phyloP scores from a whole-genome alignment of 2,113 vertebrate genomes.

The Lynx canadensis region DNA sequence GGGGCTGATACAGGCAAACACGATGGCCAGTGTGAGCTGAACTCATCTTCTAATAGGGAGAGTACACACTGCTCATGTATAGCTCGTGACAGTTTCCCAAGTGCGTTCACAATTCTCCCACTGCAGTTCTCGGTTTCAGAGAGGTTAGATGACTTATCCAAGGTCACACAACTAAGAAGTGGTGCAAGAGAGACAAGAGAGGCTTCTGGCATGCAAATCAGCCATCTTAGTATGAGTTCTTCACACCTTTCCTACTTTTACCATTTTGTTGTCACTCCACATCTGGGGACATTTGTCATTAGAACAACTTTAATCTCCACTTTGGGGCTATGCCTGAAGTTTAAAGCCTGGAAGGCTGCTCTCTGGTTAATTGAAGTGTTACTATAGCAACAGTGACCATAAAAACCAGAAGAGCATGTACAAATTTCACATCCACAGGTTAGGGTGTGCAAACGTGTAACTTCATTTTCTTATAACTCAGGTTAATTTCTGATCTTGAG shows the following conservation, averaged over 20 bases:
- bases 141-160: background rate
- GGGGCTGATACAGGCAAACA: background rate
- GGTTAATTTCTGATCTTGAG: constrained; percentile 42
- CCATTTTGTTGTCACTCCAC: background rate
- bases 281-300: background rate
- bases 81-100: background rate
- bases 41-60: background rate
- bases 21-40: background rate
- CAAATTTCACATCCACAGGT: background rate
- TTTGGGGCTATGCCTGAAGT: background rate
- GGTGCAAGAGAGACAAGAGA: background rate
- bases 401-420: background rate
- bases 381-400: constrained; percentile 14
- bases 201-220: background rate
- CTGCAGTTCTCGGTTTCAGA: background rate
- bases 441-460: constrained; percentile 32
- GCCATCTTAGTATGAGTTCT: background rate
- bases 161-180: background rate
- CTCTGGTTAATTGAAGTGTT: constrained; percentile 48
- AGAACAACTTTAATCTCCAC: background rate
- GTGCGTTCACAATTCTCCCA: background rate
- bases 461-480: constrained; percentile 43
- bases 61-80: accelerated
- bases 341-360: background rate
- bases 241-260: background rate